Base-by-base conservation (phyloP, 2,888 invertebrate species). In the Melieria picta region DNA sequence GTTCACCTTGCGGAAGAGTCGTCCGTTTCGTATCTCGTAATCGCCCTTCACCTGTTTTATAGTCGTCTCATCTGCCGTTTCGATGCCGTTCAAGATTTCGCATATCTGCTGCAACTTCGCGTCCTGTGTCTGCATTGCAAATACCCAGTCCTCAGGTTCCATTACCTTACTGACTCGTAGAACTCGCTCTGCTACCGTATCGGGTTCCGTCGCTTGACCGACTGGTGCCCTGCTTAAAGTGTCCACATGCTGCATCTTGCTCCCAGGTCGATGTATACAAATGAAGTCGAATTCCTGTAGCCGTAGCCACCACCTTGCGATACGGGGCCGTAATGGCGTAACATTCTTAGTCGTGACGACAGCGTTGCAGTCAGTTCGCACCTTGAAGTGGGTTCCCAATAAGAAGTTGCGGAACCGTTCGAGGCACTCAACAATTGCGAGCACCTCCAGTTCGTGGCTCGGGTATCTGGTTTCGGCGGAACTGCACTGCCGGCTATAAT, bases 21-120 rank as follows among this genome's bases (percentile, higher is more conserved):
- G 80, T 78, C 7, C 74, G 77, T 58, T 43, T 9, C 46, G 50
- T 5, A 68, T 47, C 10, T 13, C 46, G n/a, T 56, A 65, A 16
- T 57, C 47, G 7, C 16, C 47, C 10, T 46, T 13, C 4, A 56
- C 11, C 11, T 65, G 57, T 9, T 46, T 43, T 10, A 7, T 7
- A 45, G 42, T 42, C 6, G 30, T 16, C 16, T 13, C 11, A n/a
- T 16, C 16, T n/a, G 43, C 47, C 7, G 3, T 16, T 57, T 5
- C 45, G 48, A 52, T 43, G 55, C 16, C 46, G 47, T 57, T 68
- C 67, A 65, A 45, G 65, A 43, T 10, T 64, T 47, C 47, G 56
- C 50, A 4, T 43, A 65, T 48, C 13, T 50, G 48, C 30, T 48
- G 47, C 3, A 69, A 13, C 11, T 16, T 47, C 11, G 65, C 48